Base-by-base conservation (phyloP, 2,113 vertebrate genomes). In the Euleptes europaea region DNA sequence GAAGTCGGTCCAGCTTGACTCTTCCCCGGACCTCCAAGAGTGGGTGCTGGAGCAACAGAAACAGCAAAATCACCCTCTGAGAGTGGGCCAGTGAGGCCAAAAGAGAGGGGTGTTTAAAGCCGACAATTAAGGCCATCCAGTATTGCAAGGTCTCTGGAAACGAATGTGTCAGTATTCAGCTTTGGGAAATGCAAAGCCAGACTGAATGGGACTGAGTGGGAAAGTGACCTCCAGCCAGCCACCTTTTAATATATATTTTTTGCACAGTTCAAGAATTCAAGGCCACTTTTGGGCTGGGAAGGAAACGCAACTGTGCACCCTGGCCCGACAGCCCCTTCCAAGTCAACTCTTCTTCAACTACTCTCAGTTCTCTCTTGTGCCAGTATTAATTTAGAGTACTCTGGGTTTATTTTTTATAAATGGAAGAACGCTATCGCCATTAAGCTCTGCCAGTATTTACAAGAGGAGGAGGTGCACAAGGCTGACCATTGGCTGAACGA, bases 21-120 rank as follows among this genome's bases (percentile, higher is more conserved):
- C 89, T 99, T 70, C 97, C 97, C 1, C 96, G 97, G 31, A 89
- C 95, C 13, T 95, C 96, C 81, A 97, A 95, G 33, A 95, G 95
- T 86, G 93, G 96, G 28, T 97, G 96, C 88, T 95, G 97, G 92
- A 96, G 96, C 31, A 94, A 96, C 54, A 91, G 97, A 77, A 96
- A 96, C 88, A 97, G 97, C 94, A 98, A 98, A 91, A 95, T 98
- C 73, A 96, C 97, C 0, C 96, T 97, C 86, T 98, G 96, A 94
- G 66, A 66, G 57, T 70, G 63, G 72, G 15, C 4, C 17, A 63
- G 13, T 17, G 66, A 26, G 0, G 11, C 3, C 28, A 1, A 0
- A 23, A 60, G 72, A 14, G 42, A 42, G 11, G 76, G 60, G 9
- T 9, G 60, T 71, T 4, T 83, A 84, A 69, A 38, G 54, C n/a